Evolutionary conservation across 1,140 invertebrate genomes (phyloP), one percentile per base, ranked within the genome.

Genomic region (Microplitis mediator): DNA sequence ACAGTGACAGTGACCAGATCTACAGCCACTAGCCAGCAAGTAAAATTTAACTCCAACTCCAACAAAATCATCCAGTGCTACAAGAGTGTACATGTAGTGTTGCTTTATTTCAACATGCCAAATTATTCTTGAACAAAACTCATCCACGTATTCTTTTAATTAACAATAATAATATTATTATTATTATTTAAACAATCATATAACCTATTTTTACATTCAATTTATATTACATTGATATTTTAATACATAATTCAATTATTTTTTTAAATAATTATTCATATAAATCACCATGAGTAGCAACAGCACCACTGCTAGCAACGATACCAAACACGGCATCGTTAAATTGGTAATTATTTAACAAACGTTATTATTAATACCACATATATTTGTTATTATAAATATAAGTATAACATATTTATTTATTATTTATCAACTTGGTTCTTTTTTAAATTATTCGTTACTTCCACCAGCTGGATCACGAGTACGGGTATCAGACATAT

Each of bases 301-400:
- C 72, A 60, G 61, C 72, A 74, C 58, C 72, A 74, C 58, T 56
- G 69, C 34, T 52, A 75, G 77, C 78, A 79, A 77, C 58, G 83
- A 84, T 72, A 76, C 81, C 68, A 86, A 86, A 77, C 83, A 84
- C 76, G 89, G 89, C 77, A 88, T 89, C 79, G 88, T 90, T 45
- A 90, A 90, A 80, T 88, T 90, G 85, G 89, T 90, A 82, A 87
- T 79, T 80, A 52, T 58, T 32, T 23, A 54, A 4, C 52, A 13
- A 54, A 54, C 13, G 52, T 14, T 62, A 62, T 36, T 62, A 58
- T 14, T 58, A 13, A 11, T 58, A 58, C 4, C 56, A n/a, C 8
- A 58, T 58, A 8, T 62, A 0, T 34, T 62, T 62, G 4, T 23
- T 9, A 6, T 6, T 45, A 23, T 23, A 23, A 23, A 23, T 23